These are phyloP conservation scores for Dasysyrphus tricinctus DNA, from an alignment of 2,888 invertebrate genomes.

Conservation along the genomic window DNA sequence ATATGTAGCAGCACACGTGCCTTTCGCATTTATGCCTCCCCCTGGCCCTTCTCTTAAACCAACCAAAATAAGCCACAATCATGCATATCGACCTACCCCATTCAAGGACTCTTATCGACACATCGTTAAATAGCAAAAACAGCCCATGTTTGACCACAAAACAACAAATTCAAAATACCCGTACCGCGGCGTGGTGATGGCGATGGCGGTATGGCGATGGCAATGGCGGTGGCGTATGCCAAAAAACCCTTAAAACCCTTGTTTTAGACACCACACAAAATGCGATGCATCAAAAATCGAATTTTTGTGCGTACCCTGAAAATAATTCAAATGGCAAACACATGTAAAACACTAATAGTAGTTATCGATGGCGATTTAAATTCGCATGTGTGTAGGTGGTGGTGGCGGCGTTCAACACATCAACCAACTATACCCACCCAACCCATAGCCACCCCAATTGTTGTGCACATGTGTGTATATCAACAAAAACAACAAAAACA, in stretches of 20 bases:
- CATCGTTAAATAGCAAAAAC: constrained; percentile 9
- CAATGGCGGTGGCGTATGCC: neutral
- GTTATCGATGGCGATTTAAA: constrained; percentile 68
- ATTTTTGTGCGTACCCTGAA: constrained; percentile 55
- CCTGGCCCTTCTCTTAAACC: neutral
- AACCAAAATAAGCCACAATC: neutral
- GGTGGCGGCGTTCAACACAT: constrained; percentile 23
- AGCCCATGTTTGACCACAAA: constrained; percentile 8
- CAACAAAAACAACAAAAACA: constrained; percentile 46
- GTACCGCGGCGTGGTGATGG: neutral
- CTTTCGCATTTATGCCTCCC: neutral
- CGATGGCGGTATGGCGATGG: no score
- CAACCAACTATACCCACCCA: neutral
- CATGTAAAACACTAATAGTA: constrained; percentile 67
- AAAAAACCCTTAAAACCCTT: constrained; percentile 5
- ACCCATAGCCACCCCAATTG: constrained; percentile 30
- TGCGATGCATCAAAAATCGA: constrained; percentile 66
- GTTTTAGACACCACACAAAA: constrained; percentile 29
- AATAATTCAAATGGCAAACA: constrained; percentile 66
- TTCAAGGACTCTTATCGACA: constrained; percentile 15
- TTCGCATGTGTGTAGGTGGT: constrained; percentile 7
- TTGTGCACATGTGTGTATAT: neutral
- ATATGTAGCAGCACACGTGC: constrained; percentile 51
- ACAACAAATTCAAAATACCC: constrained; percentile 25
- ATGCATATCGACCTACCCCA: neutral